These are phyloP conservation scores for Pristionchus entomophagus DNA, from an alignment of 2,888 invertebrate genomes.

Conservation along the genomic window DNA sequence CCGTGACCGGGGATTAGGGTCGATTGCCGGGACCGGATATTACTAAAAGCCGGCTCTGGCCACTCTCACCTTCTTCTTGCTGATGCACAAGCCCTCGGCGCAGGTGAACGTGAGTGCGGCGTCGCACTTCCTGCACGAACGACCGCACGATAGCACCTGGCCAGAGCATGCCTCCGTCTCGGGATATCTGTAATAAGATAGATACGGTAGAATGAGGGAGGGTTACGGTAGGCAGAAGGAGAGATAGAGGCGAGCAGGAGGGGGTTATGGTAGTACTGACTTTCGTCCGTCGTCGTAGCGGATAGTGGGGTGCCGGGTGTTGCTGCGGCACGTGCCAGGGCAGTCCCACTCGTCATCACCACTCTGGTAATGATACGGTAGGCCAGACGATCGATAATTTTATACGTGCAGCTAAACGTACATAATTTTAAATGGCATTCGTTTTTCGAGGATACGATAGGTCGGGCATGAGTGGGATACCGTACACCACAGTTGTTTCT, in stretches of 20 bases:
- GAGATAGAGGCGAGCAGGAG: not conserved
- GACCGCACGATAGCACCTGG: constrained; percentile 51
- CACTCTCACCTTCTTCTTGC: constrained; percentile 49
- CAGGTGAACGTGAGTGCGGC: constrained; percentile 60
- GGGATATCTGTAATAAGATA: constrained; percentile 55
- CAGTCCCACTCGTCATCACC: constrained; percentile 69
- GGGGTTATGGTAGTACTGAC: not conserved
- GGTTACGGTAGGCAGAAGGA: not conserved
- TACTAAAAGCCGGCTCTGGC: not conserved
- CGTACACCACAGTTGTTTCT: constrained; percentile 59
- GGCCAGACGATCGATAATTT: not conserved
- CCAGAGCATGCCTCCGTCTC: constrained; percentile 66
- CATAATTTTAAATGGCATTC: too few relatives aligned
- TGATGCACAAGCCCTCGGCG: constrained; percentile 58
- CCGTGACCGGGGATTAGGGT: not conserved
- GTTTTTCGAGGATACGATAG: not conserved
- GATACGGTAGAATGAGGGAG: too few relatives aligned
- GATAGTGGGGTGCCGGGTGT: constrained; percentile 34
- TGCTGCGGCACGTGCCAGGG: constrained; percentile 62
- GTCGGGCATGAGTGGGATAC: not conserved
- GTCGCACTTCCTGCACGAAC: constrained; percentile 59
- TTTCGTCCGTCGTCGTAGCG: constrained; percentile 51
- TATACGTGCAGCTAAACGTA: too few relatives aligned
- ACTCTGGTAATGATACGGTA: constrained; percentile 24
- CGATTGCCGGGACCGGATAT: not conserved